These are phyloP conservation scores for Steinernema carpocapsae DNA, from an alignment of 2,888 invertebrate genomes.

Conservation along the genomic window DNA sequence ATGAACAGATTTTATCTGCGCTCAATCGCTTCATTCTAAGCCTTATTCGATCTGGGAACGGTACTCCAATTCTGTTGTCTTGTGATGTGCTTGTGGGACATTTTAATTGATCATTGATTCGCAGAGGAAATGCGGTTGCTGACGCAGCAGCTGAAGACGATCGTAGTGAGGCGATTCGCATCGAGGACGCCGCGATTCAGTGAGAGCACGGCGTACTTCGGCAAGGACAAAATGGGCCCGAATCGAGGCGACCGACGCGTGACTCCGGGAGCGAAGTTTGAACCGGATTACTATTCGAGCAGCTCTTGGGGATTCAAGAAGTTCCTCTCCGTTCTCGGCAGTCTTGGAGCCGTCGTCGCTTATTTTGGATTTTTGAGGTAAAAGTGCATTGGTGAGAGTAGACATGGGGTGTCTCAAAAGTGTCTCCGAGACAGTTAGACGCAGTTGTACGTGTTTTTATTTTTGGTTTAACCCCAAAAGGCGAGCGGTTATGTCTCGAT, in stretches of 20 bases:
- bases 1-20: constrained; percentile 35
- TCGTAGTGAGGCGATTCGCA: neutral
- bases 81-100: neutral
- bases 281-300: constrained; percentile 57
- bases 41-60: neutral
- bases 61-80: constrained; percentile 16
- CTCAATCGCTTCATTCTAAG: neutral
- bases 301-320: constrained; percentile 53
- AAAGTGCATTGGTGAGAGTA: neutral
- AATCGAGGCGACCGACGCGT: neutral
- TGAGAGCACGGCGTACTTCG: constrained; percentile 62
- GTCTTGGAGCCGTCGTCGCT: constrained; percentile 50
- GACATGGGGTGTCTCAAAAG: too few relatives aligned
- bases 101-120: neutral
- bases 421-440: too few relatives aligned
- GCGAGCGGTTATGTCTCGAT: too few relatives aligned
- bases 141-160: neutral
- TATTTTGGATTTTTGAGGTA: constrained; percentile 61
- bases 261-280: constrained; percentile 38
- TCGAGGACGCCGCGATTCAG: constrained; percentile 52
- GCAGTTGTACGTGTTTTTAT: too few relatives aligned
- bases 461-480: too few relatives aligned
- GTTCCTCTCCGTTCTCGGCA: constrained; percentile 51
- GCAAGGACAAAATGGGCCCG: constrained; percentile 37
- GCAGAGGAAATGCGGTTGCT: constrained; percentile 10